Conservation (phyloP, 2,797 vertebrate species). For the Lagorchestes hirsutus region DNA sequence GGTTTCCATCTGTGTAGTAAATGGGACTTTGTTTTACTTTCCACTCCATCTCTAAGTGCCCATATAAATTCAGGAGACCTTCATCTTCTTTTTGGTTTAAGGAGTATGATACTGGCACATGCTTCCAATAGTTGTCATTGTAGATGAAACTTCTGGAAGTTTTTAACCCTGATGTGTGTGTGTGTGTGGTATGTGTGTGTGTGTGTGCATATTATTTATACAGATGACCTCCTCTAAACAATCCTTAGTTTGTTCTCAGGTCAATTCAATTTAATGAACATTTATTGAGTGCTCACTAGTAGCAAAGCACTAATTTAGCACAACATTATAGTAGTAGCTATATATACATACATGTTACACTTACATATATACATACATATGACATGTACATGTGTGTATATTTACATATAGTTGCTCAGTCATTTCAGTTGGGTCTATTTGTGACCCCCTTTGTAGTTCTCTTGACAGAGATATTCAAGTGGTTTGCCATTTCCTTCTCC, state of each 20-base stretch:
- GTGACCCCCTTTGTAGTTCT: background rate
- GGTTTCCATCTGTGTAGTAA: slow-evolving; percentile 2
- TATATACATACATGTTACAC: too few species aligned
- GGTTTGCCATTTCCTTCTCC: background rate
- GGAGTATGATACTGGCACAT: background rate
- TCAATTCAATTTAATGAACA: background rate
- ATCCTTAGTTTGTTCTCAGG: background rate
- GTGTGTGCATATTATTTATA: background rate
- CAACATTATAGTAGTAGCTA: background rate
- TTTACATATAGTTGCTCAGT: background rate
- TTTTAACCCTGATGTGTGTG: background rate
- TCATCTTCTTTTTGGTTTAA: background rate
- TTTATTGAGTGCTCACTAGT: background rate
- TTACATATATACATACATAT: background rate
- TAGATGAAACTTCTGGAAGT: background rate
- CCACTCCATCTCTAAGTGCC: background rate
- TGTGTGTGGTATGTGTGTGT: too few species aligned
- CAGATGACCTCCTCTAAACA: background rate
- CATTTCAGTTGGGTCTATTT: background rate
- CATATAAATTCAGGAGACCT: background rate
- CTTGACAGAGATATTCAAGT: background rate
- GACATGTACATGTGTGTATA: too few species aligned
- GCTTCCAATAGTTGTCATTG: background rate
- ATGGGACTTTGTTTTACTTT: background rate
- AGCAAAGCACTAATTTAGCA: background rate